Base-by-base conservation (phyloP, 2,797 vertebrate genomes). In the Taenioides sp. region DNA sequence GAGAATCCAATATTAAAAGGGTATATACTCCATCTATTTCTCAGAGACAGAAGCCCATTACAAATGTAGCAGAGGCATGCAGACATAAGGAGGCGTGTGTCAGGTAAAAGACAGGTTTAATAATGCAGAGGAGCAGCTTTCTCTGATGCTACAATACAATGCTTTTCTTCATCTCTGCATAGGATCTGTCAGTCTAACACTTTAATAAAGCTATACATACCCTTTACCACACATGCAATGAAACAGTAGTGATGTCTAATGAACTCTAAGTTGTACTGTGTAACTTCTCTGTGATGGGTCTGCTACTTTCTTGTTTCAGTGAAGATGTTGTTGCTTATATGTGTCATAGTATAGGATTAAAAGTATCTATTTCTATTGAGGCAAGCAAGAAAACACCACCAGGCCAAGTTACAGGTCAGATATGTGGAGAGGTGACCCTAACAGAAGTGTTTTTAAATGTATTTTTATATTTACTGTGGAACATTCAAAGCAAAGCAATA, bases 101-200 rank as follows among this genome's bases (percentile, higher is more conserved):
- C 69, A 55, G 23, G 18, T 31, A 54, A 75, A n/a, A 68, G 54
- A 28, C 43, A 49, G 50, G 43, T 64, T 63, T 55, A 75, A 50
- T 37, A 23, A 64, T 7, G 31, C 6, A 12, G 58, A 47, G 18
- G 2, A 63, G 52, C 59, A 54, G 65, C 23, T 49, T 25, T 40
- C 7, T 54, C 54, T 31, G 25, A 20, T 68, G 10, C 37, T 43
- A 37, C 4, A 28, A 28, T 6, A 17, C 14, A 31, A 16, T 11
- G 17, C 7, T 60, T 23, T 37, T 12, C 28, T 54, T 67, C 18
- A 22, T 58, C n/a, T 25, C 31, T 58, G 37, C 52, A 40, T 58
- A 17, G 7, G n/a, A 57, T 68, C 54, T 68, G 67, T 55, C 67
- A 57, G 20, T 57, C 66, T 37, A 6, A 2, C 14, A n/a, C 58